Percentiles rank a stretch among this genome's conserved stretches.
phyloP scores from a whole-genome alignment of 2,888 invertebrate species.

The Cyclophora albipunctata region DNA sequence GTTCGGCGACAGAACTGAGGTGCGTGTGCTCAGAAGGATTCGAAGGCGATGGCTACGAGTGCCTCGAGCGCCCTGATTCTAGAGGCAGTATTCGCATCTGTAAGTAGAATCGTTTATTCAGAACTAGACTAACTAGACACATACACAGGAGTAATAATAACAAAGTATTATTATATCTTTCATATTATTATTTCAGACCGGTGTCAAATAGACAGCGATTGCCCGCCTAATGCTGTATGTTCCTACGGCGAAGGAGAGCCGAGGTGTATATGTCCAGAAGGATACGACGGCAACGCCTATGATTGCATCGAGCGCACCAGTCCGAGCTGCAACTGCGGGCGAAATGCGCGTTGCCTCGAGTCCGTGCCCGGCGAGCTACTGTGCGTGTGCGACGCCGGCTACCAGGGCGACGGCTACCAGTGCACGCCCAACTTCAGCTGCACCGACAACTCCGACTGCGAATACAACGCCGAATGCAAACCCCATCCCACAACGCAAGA shows the following conservation, averaged over 20 bases:
- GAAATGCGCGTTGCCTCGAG: constrained; percentile 83
- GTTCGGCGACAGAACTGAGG: constrained; percentile 64
- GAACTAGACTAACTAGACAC: no score
- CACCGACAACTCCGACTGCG: constrained; percentile 78
- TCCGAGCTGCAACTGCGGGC: constrained; percentile 77
- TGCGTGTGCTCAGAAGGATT: constrained; percentile 89
- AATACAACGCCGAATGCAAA: constrained; percentile 82
- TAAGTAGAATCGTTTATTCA: no score
- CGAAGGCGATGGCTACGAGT: constrained; percentile 88
- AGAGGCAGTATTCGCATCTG: no score
- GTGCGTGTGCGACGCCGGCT: constrained; percentile 88
- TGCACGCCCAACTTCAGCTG: constrained; percentile 83
- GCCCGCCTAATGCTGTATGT: constrained; percentile 89
- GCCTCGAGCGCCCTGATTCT: constrained; percentile 59
- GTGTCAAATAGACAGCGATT: constrained; percentile 85
- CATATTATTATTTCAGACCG: constrained; percentile 69
- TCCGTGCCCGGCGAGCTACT: constrained; percentile 79
- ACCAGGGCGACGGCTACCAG: constrained; percentile 86
- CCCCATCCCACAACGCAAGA: constrained; percentile 71
- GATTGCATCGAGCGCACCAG: constrained; percentile 77
- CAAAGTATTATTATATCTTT: no score
- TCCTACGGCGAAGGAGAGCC: constrained; percentile 46
- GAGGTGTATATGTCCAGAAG: constrained; percentile 86
- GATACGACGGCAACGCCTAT: constrained; percentile 89
- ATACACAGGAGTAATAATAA: no score